phyloP scores from a whole-genome alignment of 2,888 invertebrate species.

The Periphyllus acericola region DNA sequence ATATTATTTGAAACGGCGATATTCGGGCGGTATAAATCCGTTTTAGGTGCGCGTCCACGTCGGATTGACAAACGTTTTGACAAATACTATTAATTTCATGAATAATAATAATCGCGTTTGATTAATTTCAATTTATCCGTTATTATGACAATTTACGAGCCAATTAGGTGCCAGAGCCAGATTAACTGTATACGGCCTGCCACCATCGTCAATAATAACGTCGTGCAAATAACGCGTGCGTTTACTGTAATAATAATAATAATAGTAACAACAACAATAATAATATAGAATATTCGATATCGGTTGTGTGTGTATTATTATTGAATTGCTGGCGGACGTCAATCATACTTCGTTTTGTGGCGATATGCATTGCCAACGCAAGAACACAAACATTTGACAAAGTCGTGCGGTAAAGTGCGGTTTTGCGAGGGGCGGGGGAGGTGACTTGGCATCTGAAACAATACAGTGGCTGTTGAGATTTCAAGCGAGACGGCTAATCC shows the following conservation, averaged over 20 bases:
- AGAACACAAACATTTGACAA: background rate
- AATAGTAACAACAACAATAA: background rate
- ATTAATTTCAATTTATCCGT: slow-evolving; percentile 21
- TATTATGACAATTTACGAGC: background rate
- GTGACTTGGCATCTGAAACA: background rate
- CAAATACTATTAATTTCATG: slow-evolving; percentile 27
- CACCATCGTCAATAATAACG: background rate
- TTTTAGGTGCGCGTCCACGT: background rate
- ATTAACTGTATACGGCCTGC: background rate
- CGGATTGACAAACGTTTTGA: slow-evolving; percentile 40
- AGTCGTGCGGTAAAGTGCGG: background rate
- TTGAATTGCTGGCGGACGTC: background rate
- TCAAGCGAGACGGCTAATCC: no score
- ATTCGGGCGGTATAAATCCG: background rate
- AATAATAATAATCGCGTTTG: slow-evolving; percentile 4
- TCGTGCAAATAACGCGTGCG: background rate
- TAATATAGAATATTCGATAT: background rate
- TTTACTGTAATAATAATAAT: background rate
- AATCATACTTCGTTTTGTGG: background rate
- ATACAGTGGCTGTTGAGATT: no score
- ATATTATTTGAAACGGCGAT: background rate
- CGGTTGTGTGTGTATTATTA: background rate
- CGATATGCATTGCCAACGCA: background rate
- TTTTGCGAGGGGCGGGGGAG: background rate
- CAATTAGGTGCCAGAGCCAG: slow-evolving; percentile 6